Percentiles rank a stretch among this genome's conserved stretches.
Evolutionary conservation across 2,797 vertebrate genomes (phyloP).

Genomic region (Microctenopoma steveboyesi): DNA sequence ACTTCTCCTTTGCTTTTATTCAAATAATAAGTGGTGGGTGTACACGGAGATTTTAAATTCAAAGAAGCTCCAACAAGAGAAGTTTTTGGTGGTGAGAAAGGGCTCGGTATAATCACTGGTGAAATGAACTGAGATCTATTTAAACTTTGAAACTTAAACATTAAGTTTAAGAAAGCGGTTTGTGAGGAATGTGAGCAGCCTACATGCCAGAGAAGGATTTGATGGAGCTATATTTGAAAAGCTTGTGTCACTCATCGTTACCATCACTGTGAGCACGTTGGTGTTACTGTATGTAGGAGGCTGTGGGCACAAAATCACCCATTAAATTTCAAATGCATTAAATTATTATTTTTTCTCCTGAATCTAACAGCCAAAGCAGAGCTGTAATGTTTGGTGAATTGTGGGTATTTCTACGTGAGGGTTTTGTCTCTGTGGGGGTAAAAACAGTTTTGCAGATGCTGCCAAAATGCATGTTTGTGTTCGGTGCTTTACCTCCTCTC

Average conservation of each 20-base stretch:
- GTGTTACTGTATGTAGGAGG: slow-evolving; percentile 39
- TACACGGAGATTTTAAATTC: background rate
- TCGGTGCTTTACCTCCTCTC: slow-evolving; percentile 39
- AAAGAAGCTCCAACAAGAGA: slow-evolving; percentile 1
- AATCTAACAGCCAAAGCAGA: slow-evolving; percentile 38
- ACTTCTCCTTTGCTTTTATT: slow-evolving; percentile 29
- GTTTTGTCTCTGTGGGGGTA: slow-evolving; percentile 36
- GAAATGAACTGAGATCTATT: slow-evolving; percentile 30
- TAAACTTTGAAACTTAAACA: slow-evolving; percentile 25
- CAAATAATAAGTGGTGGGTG: background rate
- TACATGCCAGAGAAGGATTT: slow-evolving; percentile 21
- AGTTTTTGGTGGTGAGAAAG: slow-evolving; percentile 15
- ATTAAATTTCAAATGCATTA: slow-evolving; percentile 1
- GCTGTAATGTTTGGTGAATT: slow-evolving; percentile 17
- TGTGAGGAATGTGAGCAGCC: slow-evolving; percentile 20
- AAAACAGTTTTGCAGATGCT: slow-evolving; percentile 38
- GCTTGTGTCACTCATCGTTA: slow-evolving; percentile 57
- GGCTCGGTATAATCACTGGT: background rate
- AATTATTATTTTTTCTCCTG: slow-evolving; percentile 1
- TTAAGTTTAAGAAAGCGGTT: slow-evolving; percentile 21
- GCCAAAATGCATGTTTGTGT: slow-evolving; percentile 50
- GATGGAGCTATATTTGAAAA: slow-evolving; percentile 55
- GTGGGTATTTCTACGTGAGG: slow-evolving; percentile 30
- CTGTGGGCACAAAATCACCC: slow-evolving; percentile 44
- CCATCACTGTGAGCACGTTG: slow-evolving; percentile 32